Evolutionary conservation across 2,113 vertebrate genomes (phyloP), one percentile per base, ranked within the genome.

Genomic region (Tinamus guttatus): DNA sequence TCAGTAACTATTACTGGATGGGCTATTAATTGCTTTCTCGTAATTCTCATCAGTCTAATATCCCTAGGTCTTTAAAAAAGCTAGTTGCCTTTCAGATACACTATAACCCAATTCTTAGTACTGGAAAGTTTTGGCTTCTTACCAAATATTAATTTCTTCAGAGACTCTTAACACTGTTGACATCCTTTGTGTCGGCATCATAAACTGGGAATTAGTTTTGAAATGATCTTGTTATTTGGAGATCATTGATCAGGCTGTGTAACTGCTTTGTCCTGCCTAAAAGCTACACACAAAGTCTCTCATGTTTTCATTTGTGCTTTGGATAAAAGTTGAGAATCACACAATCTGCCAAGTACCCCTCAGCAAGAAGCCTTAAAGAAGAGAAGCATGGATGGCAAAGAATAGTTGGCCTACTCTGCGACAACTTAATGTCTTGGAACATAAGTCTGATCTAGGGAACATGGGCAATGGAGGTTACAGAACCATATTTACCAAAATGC

Each of bases 301-400:
- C 22, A 18, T 7, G 59, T 54, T 75, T 59, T 64, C 41, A 56
- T 74, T 71, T 11, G 69, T 81, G 68, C 65, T 86, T 87, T 69
- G 5, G 11, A 56, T 9, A 2, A 76, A 89, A 74, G 49, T 65
- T 85, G 65, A 93, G 81, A 75, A 75, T 27, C 4, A 2, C 32
- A 59, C 59, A 81, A 28, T 77, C 47, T 87, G 68, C 69, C 56
- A 4, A 22, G 70, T 6, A 34, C 62, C 87, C 56, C 76, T 88
- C 74, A 87, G 58, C 25, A 86, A 93, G 92, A 87, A 75, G 43
- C 15, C 34, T 89, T 70, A 71, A 43, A 94, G 79, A 79, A 75
- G 68, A 69, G 34, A 94, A 88, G 11, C 19, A 60, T 16, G 16
- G 30, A 28, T 19, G 47, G 43, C 45, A 52, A 68, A 45, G 34